Base-by-base conservation (phyloP, 2,797 vertebrate genomes). In the Acomys russatus region DNA sequence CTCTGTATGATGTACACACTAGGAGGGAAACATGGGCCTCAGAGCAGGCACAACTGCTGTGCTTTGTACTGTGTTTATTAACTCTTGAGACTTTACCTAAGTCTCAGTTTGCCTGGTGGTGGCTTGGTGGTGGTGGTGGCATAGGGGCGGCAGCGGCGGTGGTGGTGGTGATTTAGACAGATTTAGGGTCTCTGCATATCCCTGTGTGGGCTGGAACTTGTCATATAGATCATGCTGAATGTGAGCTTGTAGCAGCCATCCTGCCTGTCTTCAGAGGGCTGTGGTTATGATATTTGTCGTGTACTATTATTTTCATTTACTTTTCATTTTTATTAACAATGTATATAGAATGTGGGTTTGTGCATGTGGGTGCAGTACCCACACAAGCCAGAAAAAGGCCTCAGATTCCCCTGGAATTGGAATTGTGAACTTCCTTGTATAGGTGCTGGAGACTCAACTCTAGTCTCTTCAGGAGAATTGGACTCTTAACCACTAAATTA, bases 21-120 rank as follows among this genome's bases (percentile, higher is more conserved):
- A 63, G 82, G 14, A 80, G 30, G 15, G 64, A 25, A 73, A 83
- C 28, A 22, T 44, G 35, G 56, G 33, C 61, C 87, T 80, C n/a
- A 56, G 88, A 92, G 44, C 59, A 77, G n/a, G 18, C 51, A 66
- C 18, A 44, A 20, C 14, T 56, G 25, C 18, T 51, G 54, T 82
- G 66, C 51, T 82, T 82, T 64, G 20, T 92, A 54, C 51, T n/a
- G 33, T 10, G 20, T 25, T 30, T 12, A 54, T 49, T 79, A 30
- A 68, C n/a, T 18, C 56, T 61, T 64, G 85, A 82, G 64, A 83
- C 33, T 71, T 95, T 80, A 56, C 7, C 2, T 77, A 63, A 88
- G 63, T 51, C 78, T 95, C 71, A 80, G 0, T 83, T 96, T 96
- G 59, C 91, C 64, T 63, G 25, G 33, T 71, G 49, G 44, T 68